A percentile compares a stretch with the other conserved stretches of the same genome.
Evolutionary conservation across 2,888 invertebrate species (phyloP).

Genomic region (Tetragonisca angustula): DNA sequence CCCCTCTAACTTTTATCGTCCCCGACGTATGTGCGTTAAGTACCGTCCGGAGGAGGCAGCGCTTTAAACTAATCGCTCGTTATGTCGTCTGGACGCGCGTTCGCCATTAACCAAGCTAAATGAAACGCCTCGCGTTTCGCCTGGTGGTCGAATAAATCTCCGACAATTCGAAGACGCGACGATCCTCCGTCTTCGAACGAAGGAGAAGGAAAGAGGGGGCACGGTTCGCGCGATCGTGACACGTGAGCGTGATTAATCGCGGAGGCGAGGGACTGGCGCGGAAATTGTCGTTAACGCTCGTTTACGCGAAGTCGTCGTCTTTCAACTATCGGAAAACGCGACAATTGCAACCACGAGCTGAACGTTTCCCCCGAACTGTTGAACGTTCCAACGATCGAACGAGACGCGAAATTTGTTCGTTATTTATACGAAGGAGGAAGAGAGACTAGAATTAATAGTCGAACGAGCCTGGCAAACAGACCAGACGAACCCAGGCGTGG

Average conservation of each 20-base stretch:
- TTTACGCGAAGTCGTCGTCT: too few relatives aligned
- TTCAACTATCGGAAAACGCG: neutral
- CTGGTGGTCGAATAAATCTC: slow-evolving; percentile 2
- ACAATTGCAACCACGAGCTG: neutral
- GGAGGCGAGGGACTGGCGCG: neutral
- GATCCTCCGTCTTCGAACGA: neutral
- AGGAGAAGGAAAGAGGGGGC: neutral
- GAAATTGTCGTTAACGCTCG: too few relatives aligned
- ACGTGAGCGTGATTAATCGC: neutral
- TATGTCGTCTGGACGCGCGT: slow-evolving; percentile 15
- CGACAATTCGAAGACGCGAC: neutral
- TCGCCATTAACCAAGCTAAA: slow-evolving; percentile 24
- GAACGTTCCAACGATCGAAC: neutral
- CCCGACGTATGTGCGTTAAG: neutral
- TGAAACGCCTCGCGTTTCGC: slow-evolving; percentile 4
- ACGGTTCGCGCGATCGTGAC: slow-evolving; percentile 26
- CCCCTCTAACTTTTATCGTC: slow-evolving; percentile 16
- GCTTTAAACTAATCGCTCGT: slow-evolving; percentile 30
- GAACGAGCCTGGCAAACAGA: neutral
- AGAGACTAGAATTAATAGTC: neutral
- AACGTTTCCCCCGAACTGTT: neutral
- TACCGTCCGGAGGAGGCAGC: neutral
- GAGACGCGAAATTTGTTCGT: neutral
- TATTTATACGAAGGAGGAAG: neutral
- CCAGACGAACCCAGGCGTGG: too few relatives aligned